Base-by-base conservation (phyloP, 2,888 invertebrate genomes). In the Lingula anatina region DNA sequence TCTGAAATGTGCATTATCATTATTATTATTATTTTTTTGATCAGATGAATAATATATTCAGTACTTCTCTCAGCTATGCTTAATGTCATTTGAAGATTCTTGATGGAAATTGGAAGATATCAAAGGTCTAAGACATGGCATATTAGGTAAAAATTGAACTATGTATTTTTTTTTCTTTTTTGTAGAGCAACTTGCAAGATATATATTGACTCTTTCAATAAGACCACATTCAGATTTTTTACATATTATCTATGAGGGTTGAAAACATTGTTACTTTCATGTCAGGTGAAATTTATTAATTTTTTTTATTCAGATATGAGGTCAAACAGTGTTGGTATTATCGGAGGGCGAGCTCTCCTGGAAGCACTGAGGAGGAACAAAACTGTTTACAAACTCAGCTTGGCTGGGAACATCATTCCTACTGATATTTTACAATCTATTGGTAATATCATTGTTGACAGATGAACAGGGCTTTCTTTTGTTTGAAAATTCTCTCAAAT, bases 371-470 rank as follows among this genome's bases (percentile, higher is more conserved):
- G 72, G 49, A 61, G 62, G 35, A 76, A 76, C 55, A 70, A 72
- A 55, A 66, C 64, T n/a, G 21, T 77, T 12, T 63, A 61, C 21
- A 60, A 70, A 20, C 57, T 77, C 47, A 72, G 75, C 41, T 53
- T 76, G 39, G 71, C 73, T 26, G 77, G 77, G 39, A 77, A 76
- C 56, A 75, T 75, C 49, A 65, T 73, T n/a, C 76, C 77, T 12
- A 61, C 64, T 21, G 77, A 77, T 56, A 62, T 75, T 21, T 50
- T 66, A n/a, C 67, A 68, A 47, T 56, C 75, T 40, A 73, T 77
- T 38, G 75, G 76, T 75, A 59, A 54, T 51, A 26, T n/a, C n/a
- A n/a, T n/a, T n/a, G n/a, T n/a, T n/a, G n/a, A n/a, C n/a, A n/a
- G n/a, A n/a, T n/a, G n/a, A n/a, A n/a, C n/a, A n/a, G n/a, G n/a